Evolutionary conservation across 2,888 invertebrate species (phyloP).

Genomic region (Acrobeloides nanus): DNA sequence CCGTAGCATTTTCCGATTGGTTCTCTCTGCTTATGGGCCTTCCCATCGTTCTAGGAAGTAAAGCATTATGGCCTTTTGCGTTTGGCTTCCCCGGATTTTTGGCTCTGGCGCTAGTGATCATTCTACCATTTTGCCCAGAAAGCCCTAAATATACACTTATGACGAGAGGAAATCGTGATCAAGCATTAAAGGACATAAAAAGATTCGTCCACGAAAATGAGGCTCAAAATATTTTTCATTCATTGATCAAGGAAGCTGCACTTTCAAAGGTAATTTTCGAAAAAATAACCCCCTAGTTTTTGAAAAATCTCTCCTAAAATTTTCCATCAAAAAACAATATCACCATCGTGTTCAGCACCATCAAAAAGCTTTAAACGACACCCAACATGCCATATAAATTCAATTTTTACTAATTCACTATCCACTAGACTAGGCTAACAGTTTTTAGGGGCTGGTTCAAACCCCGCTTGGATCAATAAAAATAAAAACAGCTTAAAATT

Average conservation of each 20-base stretch:
- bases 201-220: constrained; percentile 31
- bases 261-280: constrained; percentile 11
- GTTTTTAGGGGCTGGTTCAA: too few relatives aligned
- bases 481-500: neutral
- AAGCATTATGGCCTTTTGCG: constrained; percentile 53
- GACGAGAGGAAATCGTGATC: constrained; percentile 13
- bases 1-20: constrained; percentile 56
- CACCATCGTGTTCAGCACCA: too few relatives aligned
- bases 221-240: constrained; percentile 35
- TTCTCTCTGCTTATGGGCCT: constrained; percentile 57
- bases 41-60: constrained; percentile 45
- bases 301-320: too few relatives aligned
- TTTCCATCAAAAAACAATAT: too few relatives aligned
- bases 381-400: too few relatives aligned
- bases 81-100: constrained; percentile 54
- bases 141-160: constrained; percentile 41
- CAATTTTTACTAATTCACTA: too few relatives aligned
- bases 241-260: constrained; percentile 31
- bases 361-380: too few relatives aligned
- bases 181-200: constrained; percentile 29
- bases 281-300: neutral
- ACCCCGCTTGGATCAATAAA: neutral
- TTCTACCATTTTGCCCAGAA: constrained; percentile 50
- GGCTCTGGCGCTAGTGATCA: constrained; percentile 35
- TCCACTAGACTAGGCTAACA: too few relatives aligned